Conservation (phyloP, 2,888 invertebrate genomes). For the Abscondita cerata region DNA sequence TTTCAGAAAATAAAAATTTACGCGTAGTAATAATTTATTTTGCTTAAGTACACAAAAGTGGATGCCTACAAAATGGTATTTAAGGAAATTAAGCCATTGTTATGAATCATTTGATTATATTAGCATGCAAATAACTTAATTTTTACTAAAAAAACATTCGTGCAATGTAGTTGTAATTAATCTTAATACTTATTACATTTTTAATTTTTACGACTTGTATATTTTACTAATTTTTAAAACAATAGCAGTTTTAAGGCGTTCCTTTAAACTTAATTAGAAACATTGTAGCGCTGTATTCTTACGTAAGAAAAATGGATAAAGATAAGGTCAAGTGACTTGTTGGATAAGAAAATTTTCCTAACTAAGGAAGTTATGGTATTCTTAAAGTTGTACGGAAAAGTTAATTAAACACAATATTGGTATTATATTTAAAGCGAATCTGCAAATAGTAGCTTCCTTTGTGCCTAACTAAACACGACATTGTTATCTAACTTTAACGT, state of each 20-base stretch:
- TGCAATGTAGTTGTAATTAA: neutral
- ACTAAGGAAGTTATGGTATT: conserved; percentile 4
- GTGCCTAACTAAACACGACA: neutral
- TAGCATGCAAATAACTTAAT: conserved; percentile 9
- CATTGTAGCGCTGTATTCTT: neutral
- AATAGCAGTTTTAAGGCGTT: neutral
- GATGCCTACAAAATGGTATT: neutral
- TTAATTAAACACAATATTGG: conserved; percentile 10
- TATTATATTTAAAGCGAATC: conserved; percentile 2
- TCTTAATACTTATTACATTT: too few relatives aligned
- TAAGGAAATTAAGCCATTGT: conserved; percentile 1
- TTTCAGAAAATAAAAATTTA: too few relatives aligned
- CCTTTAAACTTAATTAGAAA: conserved; percentile 9
- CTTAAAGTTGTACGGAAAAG: conserved; percentile 5
- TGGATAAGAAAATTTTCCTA: conserved; percentile 8
- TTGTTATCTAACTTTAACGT: too few relatives aligned
- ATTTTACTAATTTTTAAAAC: neutral
- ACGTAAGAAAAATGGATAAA: conserved; percentile 8
- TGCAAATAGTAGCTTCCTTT: neutral
- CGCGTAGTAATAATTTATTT: too few relatives aligned
- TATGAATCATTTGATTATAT: conserved; percentile 5
- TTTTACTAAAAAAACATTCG: neutral
- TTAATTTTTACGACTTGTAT: too few relatives aligned
- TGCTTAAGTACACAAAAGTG: neutral
- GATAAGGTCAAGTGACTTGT: conserved; percentile 1